Evolutionary conservation across 2,888 invertebrate genomes (phyloP), one percentile per base, ranked within the genome.

Genomic region (Alsophila aescularia): DNA sequence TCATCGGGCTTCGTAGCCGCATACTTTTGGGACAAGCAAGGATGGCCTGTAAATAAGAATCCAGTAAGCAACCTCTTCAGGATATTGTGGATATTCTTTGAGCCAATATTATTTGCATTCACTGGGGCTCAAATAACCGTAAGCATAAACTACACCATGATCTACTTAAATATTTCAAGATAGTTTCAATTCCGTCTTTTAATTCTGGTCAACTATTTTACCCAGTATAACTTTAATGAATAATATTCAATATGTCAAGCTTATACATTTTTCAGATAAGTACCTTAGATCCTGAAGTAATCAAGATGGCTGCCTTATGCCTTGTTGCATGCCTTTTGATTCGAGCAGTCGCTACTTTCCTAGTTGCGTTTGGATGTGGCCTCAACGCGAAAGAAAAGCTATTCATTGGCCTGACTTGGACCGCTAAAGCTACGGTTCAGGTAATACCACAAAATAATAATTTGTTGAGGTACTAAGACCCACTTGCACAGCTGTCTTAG

Each of bases 371-470:
- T 52, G 94, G 95, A 1, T 95, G 95, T 50, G 94, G 94, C 29
- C 87, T 97, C 21, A 96, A 95, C 75, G 81, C 93, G 34, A 96
- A 95, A 75, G 98, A 98, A 77, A 96, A 96, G 72, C 77, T 97
- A 8, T 98, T 98, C 75, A 94, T 97, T 48, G 94, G 97, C 0
- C 79, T 97, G 0, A 94, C 97, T 0, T 97, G 96, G 95, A 94
- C 97, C 88, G 96, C 97, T 0, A 98, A 98, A 85, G 98, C 97
- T 13, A 97, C 98, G 10, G 97, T 98, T 0, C 97, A 96, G 93
- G 96, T 95, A 85, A 70, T 32, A 9, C 13, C 4, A 27, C n/a
- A n/a, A n/a, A n/a, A n/a, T n/a, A 29, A 29, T n/a, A 13, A 15
- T 36, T 16, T 15, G 34, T 34, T n/a, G n/a, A n/a, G n/a, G n/a